Evolutionary conservation across 2,888 invertebrate species (phyloP), one percentile per base, ranked within the genome.

Genomic region (Tipula lateralis): DNA sequence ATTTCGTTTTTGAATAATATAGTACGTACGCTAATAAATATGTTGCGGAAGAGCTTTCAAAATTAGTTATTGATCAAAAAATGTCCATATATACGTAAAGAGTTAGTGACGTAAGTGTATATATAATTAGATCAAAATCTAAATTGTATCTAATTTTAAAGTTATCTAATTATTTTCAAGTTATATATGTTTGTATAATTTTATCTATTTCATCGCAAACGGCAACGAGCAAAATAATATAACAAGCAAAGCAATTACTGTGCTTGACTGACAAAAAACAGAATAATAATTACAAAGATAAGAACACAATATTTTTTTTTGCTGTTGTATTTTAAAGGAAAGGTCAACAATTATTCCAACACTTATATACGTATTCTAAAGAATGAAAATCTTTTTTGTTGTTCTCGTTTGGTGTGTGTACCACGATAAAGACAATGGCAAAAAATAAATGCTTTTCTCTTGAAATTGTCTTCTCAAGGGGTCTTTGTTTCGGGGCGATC

Each of bases 281-380:
- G 66, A 24, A 66, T 66, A 66, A 66, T 66, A 66, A 66, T 66
- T 66, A 66, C 66, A 66, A 66, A 66, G 66, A 66, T 66, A 66
- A 66, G 66, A 66, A 66, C 0, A 66, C 24, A 66, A 44, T n/a
- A n/a, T n/a, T 66, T 66, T 66, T 66, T 66, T 24, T 24, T 66
- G 24, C 3, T 66, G 12, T 24, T 50, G 36, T 3, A 9, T 9
- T 9, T 66, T 24, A 66, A 66, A 66, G 66, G 66, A 66, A 66
- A 66, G 66, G 66, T 66, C 66, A 66, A 66, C 66, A 66, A 66
- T 66, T 66, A 66, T 66, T 66, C 66, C 19, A 66, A 66, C 66
- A 66, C 66, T 66, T 66, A 24, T n/a, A n/a, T 66, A 66, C 19
- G 24, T 66, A 66, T 66, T 66, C 66, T 66, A 66, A 24, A 66